Evolutionary conservation across 1,140 invertebrate genomes (phyloP).

Genomic region (Zophobas atratus): DNA sequence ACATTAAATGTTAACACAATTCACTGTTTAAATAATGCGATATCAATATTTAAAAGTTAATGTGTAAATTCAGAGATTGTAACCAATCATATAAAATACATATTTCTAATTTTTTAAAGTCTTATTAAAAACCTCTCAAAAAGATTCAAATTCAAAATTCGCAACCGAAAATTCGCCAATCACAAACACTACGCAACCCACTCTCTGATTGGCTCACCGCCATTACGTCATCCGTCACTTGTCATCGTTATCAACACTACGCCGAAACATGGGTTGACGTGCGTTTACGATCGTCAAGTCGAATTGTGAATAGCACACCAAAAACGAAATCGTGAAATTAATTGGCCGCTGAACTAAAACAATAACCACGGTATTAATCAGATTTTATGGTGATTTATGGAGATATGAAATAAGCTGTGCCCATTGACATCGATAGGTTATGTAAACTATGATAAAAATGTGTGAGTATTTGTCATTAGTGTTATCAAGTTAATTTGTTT

Average conservation of each 20-base stretch:
- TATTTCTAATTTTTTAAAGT: too few species aligned
- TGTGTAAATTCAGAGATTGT: too few species aligned
- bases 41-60: too few species aligned
- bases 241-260: not conserved
- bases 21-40: too few species aligned
- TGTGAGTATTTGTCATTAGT: constrained; percentile 48
- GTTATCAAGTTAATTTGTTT: constrained; percentile 48
- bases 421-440: constrained; percentile 35
- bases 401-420: constrained; percentile 12
- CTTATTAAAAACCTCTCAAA: too few species aligned
- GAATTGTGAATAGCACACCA: not conserved
- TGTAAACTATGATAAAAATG: constrained; percentile 48
- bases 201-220: not conserved
- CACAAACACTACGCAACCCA: too few species aligned
- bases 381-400: constrained; percentile 10
- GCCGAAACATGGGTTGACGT: constrained; percentile 2
- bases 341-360: not conserved
- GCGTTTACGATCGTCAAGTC: not conserved
- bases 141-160: too few species aligned
- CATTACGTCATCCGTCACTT: not conserved
- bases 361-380: not conserved
- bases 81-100: too few species aligned
- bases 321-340: not conserved
- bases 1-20: too few species aligned
- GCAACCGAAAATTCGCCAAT: too few species aligned